phyloP scores from a whole-genome alignment of 2,113 vertebrate genomes.

The Pelecanus crispus region DNA sequence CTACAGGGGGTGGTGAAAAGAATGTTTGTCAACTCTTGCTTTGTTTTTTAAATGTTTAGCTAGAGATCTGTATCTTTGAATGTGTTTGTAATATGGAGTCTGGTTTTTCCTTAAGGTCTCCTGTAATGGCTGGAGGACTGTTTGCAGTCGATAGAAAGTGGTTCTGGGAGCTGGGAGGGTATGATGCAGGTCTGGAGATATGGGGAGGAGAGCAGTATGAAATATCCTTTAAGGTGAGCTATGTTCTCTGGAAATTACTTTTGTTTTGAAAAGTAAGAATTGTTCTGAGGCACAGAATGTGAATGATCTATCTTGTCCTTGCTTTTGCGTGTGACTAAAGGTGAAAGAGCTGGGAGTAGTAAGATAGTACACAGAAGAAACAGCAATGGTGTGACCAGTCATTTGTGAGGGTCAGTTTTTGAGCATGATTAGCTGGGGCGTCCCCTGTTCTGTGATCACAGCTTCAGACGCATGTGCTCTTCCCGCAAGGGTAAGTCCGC shows the following conservation, averaged over 20 bases:
- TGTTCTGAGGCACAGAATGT: background rate
- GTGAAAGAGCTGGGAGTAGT: background rate
- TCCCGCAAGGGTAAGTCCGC: background rate
- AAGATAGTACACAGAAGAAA: background rate
- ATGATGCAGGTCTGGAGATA: conserved; percentile 84
- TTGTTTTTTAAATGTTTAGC: conserved; percentile 30
- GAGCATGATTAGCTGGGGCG: background rate
- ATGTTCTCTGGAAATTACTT: conserved; percentile 14
- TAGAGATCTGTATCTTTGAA: background rate
- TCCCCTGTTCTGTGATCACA: background rate
- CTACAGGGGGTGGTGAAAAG: background rate
- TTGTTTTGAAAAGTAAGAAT: conserved; percentile 24
- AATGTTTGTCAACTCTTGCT: background rate
- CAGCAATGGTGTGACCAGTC: background rate
- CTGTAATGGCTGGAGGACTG: conserved; percentile 97
- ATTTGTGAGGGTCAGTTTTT: conserved; percentile 1
- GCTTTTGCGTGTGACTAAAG: background rate
- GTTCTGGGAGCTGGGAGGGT: conserved; percentile 90
- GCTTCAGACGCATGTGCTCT: background rate
- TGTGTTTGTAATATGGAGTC: conserved; percentile 58
- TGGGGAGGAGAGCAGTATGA: conserved; percentile 88
- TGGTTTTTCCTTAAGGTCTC: conserved; percentile 81
- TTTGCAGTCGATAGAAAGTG: conserved; percentile 97
- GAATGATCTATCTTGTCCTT: conserved; percentile 19
- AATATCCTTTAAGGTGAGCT: conserved; percentile 87